A percentile compares a stretch with the other conserved stretches of the same genome.
phyloP scores from a whole-genome alignment of 1,140 invertebrate genomes.

The Sminthurinus signatus region DNA sequence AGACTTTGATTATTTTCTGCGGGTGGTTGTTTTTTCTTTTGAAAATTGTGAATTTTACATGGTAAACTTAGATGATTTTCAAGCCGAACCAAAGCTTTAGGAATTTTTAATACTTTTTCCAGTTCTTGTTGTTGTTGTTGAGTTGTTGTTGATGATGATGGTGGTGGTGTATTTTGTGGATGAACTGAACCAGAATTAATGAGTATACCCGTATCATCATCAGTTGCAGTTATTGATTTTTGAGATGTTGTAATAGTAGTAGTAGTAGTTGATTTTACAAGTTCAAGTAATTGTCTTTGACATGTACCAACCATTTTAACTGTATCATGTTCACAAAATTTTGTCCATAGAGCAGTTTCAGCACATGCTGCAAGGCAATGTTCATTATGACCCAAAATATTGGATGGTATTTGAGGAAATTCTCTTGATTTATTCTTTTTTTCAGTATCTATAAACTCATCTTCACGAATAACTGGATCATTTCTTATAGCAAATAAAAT shows the following conservation, averaged over 20 bases:
- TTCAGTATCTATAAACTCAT: constrained; percentile 57
- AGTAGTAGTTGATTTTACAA: constrained; percentile 19
- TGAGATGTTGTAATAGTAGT: neutral
- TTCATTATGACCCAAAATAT: constrained; percentile 63
- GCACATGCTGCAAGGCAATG: constrained; percentile 72
- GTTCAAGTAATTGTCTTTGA: neutral
- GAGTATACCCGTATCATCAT: neutral
- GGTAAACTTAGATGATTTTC: constrained; percentile 81
- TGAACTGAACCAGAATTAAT: too few relatives aligned
- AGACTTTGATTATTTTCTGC: constrained; percentile 38
- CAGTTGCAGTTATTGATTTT: too few relatives aligned
- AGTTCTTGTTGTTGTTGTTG: neutral
- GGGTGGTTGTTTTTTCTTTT: constrained; percentile 59
- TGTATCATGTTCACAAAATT: constrained; percentile 82
- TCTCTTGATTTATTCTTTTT: constrained; percentile 47
- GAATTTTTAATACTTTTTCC: constrained; percentile 46
- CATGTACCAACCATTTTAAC: constrained; percentile 44
- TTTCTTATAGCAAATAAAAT: constrained; percentile 25
- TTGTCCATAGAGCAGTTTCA: constrained; percentile 82
- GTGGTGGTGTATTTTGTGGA: too few relatives aligned
- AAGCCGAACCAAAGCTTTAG: constrained; percentile 61
- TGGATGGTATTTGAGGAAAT: neutral
- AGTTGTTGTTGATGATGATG: too few relatives aligned
- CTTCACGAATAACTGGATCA: constrained; percentile 49
- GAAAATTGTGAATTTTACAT: constrained; percentile 76